Percentiles rank a stretch among this genome's conserved stretches.
These are phyloP conservation scores for Okapia johnstoni DNA, from an alignment of 2,113 vertebrate genomes.

Conservation along the genomic window DNA sequence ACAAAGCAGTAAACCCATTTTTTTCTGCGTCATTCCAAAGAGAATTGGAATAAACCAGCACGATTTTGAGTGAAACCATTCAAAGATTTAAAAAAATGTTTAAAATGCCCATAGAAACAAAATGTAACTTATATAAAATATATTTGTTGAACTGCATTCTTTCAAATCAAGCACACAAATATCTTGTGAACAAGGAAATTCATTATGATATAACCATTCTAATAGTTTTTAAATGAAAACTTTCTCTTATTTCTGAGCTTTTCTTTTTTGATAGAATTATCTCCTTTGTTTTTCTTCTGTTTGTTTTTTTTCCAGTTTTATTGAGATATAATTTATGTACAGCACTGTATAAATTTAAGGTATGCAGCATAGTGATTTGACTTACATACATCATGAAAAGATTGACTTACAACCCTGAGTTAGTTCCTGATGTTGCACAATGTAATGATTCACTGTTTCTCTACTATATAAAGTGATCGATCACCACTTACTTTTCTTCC, in stretches of 20 bases:
- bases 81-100: background rate
- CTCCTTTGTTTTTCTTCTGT: background rate
- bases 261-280: background rate
- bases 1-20: background rate
- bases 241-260: background rate
- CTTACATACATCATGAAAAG: background rate
- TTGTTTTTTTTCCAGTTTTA: background rate
- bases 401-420: background rate
- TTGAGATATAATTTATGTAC: background rate
- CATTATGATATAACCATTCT: background rate
- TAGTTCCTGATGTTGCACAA: background rate
- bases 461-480: background rate
- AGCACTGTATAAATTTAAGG: background rate
- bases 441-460: background rate
- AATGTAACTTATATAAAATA: background rate
- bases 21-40: slow-evolving; percentile 19
- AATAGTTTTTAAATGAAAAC: background rate
- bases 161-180: background rate
- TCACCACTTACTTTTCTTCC: background rate
- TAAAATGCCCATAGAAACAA: background rate
- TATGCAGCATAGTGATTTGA: background rate
- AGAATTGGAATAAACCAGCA: background rate
- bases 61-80: background rate
- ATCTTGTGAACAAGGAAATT: background rate
- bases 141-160: background rate